These are phyloP conservation scores for Perca schrenkii DNA, from an alignment of 2,113 vertebrate species.

Conservation along the genomic window DNA sequence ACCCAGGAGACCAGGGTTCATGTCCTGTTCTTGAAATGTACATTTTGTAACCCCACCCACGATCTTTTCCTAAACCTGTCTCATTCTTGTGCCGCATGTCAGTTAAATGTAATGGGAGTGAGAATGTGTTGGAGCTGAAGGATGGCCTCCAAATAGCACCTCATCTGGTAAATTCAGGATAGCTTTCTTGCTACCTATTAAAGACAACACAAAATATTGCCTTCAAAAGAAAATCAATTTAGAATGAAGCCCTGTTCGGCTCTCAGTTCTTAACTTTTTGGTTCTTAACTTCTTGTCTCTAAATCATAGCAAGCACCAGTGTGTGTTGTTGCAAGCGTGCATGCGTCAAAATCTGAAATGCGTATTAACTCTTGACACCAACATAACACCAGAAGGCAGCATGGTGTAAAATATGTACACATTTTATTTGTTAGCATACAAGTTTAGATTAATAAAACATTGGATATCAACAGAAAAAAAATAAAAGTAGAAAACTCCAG, in stretches of 20 bases:
- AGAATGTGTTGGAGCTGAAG: not conserved
- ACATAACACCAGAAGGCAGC: not conserved
- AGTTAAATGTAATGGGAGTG: too few species aligned
- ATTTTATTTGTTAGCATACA: constrained; percentile 62
- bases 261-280: not conserved
- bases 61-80: too few species aligned
- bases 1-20: too few species aligned
- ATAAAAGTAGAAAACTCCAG: constrained; percentile 37
- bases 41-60: too few species aligned
- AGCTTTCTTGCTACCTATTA: constrained; percentile 12
- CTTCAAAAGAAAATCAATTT: constrained; percentile 38
- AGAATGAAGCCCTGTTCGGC: constrained; percentile 12
- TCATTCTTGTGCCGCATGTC: too few species aligned
- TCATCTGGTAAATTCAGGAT: not conserved
- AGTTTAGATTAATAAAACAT: constrained; percentile 45
- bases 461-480: constrained; percentile 37
- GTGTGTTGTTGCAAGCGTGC: not conserved
- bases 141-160: not conserved
- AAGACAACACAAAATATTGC: constrained; percentile 17
- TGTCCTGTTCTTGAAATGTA: too few species aligned
- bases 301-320: not conserved
- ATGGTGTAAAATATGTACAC: constrained; percentile 55
- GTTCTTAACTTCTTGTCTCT: not conserved
- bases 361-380: not conserved
- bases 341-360: not conserved